A percentile compares a stretch with the other conserved stretches of the same genome.
Conservation (phyloP, 2,888 invertebrate species). For the Epinotia ramella region DNA sequence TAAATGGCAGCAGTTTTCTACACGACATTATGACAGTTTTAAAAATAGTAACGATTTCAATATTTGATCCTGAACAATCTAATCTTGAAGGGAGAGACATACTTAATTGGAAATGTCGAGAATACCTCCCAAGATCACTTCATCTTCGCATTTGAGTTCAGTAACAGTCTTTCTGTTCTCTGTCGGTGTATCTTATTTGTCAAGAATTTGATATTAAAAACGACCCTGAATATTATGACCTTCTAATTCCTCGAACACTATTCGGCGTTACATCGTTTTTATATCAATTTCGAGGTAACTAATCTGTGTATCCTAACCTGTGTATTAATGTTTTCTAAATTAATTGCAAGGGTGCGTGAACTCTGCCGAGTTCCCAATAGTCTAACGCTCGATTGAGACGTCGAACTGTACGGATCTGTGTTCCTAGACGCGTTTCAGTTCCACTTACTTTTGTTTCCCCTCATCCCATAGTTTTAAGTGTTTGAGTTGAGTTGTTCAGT, state of each 20-base stretch:
- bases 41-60: conserved; percentile 10
- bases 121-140: conserved; percentile 63
- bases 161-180: conserved; percentile 42
- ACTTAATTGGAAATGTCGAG: conserved; percentile 60
- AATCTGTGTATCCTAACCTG: conserved; percentile 38
- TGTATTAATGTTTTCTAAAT: conserved; percentile 42
- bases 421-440: conserved; percentile 70
- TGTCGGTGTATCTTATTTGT: conserved; percentile 43
- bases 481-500: conserved; percentile 79
- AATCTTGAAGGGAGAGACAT: conserved; percentile 54
- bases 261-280: conserved; percentile 51
- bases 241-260: background rate
- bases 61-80: conserved; percentile 11
- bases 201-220: conserved; percentile 65
- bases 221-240: conserved; percentile 14
- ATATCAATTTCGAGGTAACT: conserved; percentile 60
- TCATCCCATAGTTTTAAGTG: conserved; percentile 67
- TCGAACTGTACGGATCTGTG: conserved; percentile 65
- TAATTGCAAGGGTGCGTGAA: conserved; percentile 67
- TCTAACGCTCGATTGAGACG: conserved; percentile 57
- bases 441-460: conserved; percentile 67
- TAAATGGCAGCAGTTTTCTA: background rate
- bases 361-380: conserved; percentile 62
- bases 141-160: conserved; percentile 47
- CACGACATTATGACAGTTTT: conserved; percentile 33